Base-by-base conservation (phyloP, 1,140 invertebrate species). In the Himalopsyche phryganea region DNA sequence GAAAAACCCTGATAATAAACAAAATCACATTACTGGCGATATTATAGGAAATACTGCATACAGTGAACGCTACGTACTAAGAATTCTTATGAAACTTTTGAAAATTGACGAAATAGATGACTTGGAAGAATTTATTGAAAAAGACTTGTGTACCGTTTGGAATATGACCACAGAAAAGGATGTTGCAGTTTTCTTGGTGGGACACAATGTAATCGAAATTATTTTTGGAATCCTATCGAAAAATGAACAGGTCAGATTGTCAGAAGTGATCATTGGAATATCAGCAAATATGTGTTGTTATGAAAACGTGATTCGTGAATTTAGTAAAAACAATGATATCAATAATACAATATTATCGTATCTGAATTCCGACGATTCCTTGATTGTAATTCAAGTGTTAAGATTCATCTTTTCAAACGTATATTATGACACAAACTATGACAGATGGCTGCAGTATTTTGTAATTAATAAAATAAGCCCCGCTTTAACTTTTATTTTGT, bases 121-220 rank as follows among this genome's bases (percentile, higher is more conserved):
- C 38, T 75, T 76, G 67, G 73, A 76, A 35, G 71, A 81, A 45
- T 68, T 79, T 4, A 67, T 87, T 15, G 88, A 90, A 77, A 77
- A 81, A 11, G 83, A 89, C 57, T 71, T 90, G 4, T 89, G 87
- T 65, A 82, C 80, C 15, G 66, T 91, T 1, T 91, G 88, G 89
- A 87, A 91, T 62, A 89, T 90, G 85, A 86, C 87, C 7, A 70
- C 82, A 0, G 83, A 90, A 57, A 78, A 80, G 65, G 88, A 89
- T 66, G 81, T 90, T 2, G 83, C 85, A 1, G 58, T 80, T n/a
- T 84, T 85, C 66, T 72, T 90, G 2, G 68, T 85, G 47, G 75
- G 85, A 63, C 78, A 87, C 58, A 77, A 86, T 48, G 81, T 83
- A 60, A 71, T 86, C 7, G 78, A 83, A 42, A 68, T 90, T 14